A percentile compares a stretch with the other conserved stretches of the same genome.
Evolutionary conservation across 2,888 invertebrate species (phyloP).

Genomic region (Torymus auratus): DNA sequence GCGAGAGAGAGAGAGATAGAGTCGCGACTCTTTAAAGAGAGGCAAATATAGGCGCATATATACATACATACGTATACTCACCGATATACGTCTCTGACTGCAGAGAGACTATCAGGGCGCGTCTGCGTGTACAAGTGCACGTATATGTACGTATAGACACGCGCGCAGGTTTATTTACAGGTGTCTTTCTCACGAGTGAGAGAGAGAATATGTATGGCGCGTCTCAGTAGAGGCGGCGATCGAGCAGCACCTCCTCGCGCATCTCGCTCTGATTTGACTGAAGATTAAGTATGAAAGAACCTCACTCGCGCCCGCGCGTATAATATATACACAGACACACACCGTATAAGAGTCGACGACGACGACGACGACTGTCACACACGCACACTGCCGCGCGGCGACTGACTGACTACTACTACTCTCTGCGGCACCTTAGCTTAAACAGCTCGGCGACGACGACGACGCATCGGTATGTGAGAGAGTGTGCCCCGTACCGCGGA

Average conservation of each 20-base stretch:
- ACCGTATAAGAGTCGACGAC: background rate
- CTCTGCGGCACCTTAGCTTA: background rate
- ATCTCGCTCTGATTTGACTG: too few relatives aligned
- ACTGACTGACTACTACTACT: background rate
- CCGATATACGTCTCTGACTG: background rate
- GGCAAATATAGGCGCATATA: too few relatives aligned
- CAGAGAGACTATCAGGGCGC: too few relatives aligned
- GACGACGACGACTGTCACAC: background rate
- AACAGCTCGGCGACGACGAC: too few relatives aligned
- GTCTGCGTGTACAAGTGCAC: too few relatives aligned
- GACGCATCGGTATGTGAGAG: constrained; percentile 50
- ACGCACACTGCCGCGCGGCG: background rate
- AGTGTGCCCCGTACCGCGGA: constrained; percentile 18
- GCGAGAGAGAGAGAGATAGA: constrained; percentile 15
- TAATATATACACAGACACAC: too few relatives aligned
- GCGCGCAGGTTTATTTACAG: background rate
- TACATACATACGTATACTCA: background rate
- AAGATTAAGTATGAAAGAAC: too few relatives aligned
- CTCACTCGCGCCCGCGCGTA: too few relatives aligned
- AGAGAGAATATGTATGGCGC: too few relatives aligned
- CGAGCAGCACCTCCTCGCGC: too few relatives aligned
- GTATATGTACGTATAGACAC: background rate
- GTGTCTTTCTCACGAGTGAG: background rate
- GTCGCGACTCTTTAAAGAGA: too few relatives aligned
- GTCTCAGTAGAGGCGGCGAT: too few relatives aligned